phyloP scores from a whole-genome alignment of 2,888 invertebrate species.

The Steinernema carpocapsae region DNA sequence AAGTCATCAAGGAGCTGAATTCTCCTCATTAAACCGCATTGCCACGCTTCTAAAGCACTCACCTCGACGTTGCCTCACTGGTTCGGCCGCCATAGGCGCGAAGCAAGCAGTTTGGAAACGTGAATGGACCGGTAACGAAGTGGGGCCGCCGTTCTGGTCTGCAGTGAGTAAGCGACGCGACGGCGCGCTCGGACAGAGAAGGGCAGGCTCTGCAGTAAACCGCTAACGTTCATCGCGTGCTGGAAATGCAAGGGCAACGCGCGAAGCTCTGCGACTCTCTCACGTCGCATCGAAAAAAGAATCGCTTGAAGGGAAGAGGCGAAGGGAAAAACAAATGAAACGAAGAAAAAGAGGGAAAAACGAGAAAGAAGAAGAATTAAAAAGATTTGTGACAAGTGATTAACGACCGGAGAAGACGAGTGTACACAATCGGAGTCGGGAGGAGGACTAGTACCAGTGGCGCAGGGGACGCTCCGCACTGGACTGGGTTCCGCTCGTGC shows the following conservation, averaged over 20 bases:
- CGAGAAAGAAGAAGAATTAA: not conserved
- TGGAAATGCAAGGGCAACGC: too few relatives aligned
- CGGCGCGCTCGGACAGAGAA: too few relatives aligned
- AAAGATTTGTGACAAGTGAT: not conserved
- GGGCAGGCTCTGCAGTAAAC: conserved; percentile 3
- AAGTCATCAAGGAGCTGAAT: conserved; percentile 82
- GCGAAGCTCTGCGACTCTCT: too few relatives aligned
- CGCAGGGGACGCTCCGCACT: conserved; percentile 46
- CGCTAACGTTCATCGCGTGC: not conserved
- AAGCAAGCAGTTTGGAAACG: too few relatives aligned
- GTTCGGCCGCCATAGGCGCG: conserved; percentile 38
- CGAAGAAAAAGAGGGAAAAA: not conserved
- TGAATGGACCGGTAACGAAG: too few relatives aligned
- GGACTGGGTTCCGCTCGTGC: conserved; percentile 50
- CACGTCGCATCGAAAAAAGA: too few relatives aligned
- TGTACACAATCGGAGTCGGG: conserved; percentile 5
- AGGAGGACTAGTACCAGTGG: conserved; percentile 49
- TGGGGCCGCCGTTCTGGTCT: too few relatives aligned
- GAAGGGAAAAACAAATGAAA: too few relatives aligned
- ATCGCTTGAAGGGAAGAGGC: too few relatives aligned
- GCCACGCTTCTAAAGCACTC: not conserved
- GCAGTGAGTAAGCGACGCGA: conserved; percentile 4
- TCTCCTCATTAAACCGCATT: conserved; percentile 6
- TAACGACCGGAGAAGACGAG: conserved; percentile 14
- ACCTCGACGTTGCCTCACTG: conserved; percentile 60